A percentile compares a stretch with the other conserved stretches of the same genome.
These are phyloP conservation scores for Alethe castanea DNA, from an alignment of 2,113 vertebrate genomes.

Conservation along the genomic window DNA sequence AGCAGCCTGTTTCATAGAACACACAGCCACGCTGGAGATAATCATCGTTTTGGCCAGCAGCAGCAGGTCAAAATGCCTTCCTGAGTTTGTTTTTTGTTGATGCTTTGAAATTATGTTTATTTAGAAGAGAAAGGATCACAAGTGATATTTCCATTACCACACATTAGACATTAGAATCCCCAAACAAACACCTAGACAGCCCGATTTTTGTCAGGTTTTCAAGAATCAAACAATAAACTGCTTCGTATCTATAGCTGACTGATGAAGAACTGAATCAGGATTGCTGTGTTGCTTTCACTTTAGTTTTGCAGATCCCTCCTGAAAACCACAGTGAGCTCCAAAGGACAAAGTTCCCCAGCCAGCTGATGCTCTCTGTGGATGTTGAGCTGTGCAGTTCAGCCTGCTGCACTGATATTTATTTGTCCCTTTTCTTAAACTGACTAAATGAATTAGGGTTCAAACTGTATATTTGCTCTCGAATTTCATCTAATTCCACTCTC, in stretches of 20 bases:
- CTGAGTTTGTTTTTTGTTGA: background rate
- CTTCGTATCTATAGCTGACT: background rate
- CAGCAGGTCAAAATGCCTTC: background rate
- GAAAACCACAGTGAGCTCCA: background rate
- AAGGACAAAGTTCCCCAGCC: background rate
- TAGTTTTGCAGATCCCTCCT: background rate
- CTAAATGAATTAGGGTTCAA: background rate
- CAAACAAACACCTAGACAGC: background rate
- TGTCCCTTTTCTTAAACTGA: background rate
- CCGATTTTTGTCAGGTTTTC: background rate
- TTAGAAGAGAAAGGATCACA: conserved; percentile 25
- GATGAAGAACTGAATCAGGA: background rate
- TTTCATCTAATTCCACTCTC: conserved; percentile 54
- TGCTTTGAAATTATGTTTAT: background rate
- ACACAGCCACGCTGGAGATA: background rate
- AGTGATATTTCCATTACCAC: background rate
- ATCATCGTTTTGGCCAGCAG: background rate
- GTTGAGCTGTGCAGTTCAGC: background rate
- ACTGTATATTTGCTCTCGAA: conserved; percentile 56
- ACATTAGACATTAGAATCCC: background rate
- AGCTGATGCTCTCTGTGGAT: background rate
- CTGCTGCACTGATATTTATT: background rate
- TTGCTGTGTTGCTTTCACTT: background rate
- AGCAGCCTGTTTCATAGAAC: background rate
- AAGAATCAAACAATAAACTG: background rate